Conservation (phyloP, 2,797 vertebrate genomes). For the Neostethus bicornis region DNA sequence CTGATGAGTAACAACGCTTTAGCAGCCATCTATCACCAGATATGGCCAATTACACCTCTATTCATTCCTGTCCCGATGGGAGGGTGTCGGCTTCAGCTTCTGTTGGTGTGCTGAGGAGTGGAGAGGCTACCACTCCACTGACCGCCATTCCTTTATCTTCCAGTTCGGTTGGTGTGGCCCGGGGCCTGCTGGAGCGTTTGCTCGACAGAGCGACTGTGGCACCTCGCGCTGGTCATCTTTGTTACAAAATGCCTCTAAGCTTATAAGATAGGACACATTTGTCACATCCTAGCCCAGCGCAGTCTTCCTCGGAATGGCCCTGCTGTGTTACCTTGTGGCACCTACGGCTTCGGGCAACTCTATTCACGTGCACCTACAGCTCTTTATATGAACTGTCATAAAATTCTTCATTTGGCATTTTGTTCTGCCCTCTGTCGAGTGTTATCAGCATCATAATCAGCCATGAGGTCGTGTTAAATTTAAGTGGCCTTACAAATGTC, state of each 20-base stretch:
- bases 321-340: conserved; percentile 62
- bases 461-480: conserved; percentile 9
- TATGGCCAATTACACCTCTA: conserved; percentile 72
- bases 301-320: conserved; percentile 42
- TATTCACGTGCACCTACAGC: conserved; percentile 8
- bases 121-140: conserved; percentile 4
- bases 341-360: conserved; percentile 16
- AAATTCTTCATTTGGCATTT: conserved; percentile 12
- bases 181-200: conserved; percentile 49
- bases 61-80: conserved; percentile 44
- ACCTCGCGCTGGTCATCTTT: conserved; percentile 69
- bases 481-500: conserved; percentile 35
- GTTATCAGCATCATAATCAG: conserved; percentile 43
- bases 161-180: conserved; percentile 46
- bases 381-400: conserved; percentile 9
- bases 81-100: conserved; percentile 42
- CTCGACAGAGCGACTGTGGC: conserved; percentile 70
- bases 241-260: conserved; percentile 70
- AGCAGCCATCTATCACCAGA: conserved; percentile 70
- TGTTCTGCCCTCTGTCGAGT: conserved; percentile 23
- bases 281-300: conserved; percentile 58
- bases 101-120: conserved; percentile 12
- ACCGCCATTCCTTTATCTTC: conserved; percentile 27
- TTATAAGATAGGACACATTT: conserved; percentile 66
- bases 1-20: conserved; percentile 66